Base-by-base conservation (phyloP, 2,888 invertebrate species). In the Tetramorium bicarinatum region DNA sequence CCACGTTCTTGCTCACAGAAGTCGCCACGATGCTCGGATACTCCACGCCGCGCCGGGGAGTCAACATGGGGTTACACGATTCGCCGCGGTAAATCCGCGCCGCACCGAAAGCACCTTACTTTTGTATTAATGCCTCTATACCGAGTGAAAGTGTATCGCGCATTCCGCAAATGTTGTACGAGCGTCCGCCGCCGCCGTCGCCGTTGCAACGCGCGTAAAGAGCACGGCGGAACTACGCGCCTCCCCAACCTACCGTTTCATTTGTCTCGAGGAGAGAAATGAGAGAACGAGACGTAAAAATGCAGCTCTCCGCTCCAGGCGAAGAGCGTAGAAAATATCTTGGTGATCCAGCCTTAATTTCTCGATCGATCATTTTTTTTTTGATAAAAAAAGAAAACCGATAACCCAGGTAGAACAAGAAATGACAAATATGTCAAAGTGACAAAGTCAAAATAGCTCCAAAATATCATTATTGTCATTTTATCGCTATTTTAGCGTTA, bases 1-100 rank as follows among this genome's bases (percentile, higher is more conserved):
- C 82, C 67, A 44, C 72, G 66, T 82, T 82, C 38, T 79, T 87
- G 82, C 85, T 79, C 81, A 82, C 62, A 85, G 88, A 87, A 87
- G 88, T 83, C 87, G 87, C 88, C 87, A 87, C 85, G 54, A 87
- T 85, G 75, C 47, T 72, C 25, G 54, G 25, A 49, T 21, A 52
- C 61, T 56, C 56, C 47, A 79, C 21, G 38, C 79, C 75, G 6
- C 44, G 74, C 64, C 41, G 38, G 62, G 11, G 15, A 83, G 34
- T 66, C 72, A 59, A 67, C 74, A 54, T 34, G 54, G 29, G 47
- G 44, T 67, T 56, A 34, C 54, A 18, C 75, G 71, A 83, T 67
- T 77, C 85, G 83, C 61, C 18, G 49, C 44, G 67, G 49, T 41
- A 79, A 80, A 69, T 79, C 80, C 38, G 52, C n/a, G 66, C 66